Conservation (phyloP, 2,113 vertebrate genomes). For the Lagopus leucura region DNA sequence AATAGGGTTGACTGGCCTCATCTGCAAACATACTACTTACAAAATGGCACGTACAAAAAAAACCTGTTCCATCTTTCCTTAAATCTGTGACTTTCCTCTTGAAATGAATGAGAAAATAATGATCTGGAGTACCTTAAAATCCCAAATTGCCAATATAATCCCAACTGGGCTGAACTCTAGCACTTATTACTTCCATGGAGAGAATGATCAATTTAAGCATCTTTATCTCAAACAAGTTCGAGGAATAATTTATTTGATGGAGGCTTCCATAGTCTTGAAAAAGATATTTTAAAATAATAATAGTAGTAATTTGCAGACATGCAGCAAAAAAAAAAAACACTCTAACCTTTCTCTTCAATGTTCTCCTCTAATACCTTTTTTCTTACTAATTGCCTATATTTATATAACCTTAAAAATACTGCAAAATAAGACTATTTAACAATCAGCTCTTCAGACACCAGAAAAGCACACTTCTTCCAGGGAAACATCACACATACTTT, state of each 20-base stretch:
- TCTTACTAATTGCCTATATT: neutral
- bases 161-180: neutral
- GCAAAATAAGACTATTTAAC: neutral
- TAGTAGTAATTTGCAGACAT: accelerated
- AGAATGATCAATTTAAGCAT: neutral
- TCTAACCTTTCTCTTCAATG: neutral
- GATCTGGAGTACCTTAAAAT: neutral
- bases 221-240: neutral
- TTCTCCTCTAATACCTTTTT: neutral
- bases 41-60: accelerated
- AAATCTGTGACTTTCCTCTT: neutral
- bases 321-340: neutral
- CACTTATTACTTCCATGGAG: neutral
- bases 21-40: neutral
- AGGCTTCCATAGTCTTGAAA: neutral
- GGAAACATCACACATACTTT: conserved; percentile 12
- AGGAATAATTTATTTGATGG: neutral
- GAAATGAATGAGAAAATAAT: neutral
- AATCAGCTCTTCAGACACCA: neutral
- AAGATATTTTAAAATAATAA: neutral
- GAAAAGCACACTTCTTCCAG: neutral
- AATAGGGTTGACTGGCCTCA: accelerated
- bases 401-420: neutral
- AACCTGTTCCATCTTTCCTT: neutral
- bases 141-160: neutral